Percentiles rank a stretch among this genome's conserved stretches.
These are phyloP conservation scores for Leptestheria dahalacensis DNA, from an alignment of 1,140 invertebrate species.

Conservation along the genomic window DNA sequence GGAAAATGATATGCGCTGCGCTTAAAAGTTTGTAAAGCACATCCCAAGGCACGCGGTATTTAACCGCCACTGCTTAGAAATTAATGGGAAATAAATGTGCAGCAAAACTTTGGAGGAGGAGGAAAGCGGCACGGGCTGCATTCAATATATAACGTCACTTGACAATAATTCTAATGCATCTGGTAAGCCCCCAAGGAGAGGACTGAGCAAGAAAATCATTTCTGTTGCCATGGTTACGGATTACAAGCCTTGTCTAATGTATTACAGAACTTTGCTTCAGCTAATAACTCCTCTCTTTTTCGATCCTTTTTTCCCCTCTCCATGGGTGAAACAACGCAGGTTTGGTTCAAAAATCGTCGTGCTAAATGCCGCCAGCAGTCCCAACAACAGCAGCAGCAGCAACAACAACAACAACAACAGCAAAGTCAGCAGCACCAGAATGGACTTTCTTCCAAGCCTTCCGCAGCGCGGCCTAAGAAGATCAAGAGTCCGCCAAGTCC, in stretches of 20 bases:
- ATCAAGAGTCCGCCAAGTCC: slow-evolving; percentile 16
- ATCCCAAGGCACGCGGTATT: too few species aligned
- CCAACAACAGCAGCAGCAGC: slow-evolving; percentile 18
- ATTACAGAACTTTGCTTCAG: not conserved
- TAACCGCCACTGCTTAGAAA: too few species aligned
- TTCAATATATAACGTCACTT: not conserved
- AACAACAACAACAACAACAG: slow-evolving; percentile 14
- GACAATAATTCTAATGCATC: not conserved
- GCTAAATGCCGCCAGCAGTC: slow-evolving; percentile 24
- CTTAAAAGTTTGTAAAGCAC: not conserved
- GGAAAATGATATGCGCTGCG: too few species aligned
- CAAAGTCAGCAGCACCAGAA: slow-evolving; percentile 15
- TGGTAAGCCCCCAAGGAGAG: not conserved
- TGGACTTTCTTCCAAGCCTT: slow-evolving; percentile 12
- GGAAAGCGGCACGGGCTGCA: not conserved
- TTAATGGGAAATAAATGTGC: too few species aligned
- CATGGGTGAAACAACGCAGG: too few species aligned
- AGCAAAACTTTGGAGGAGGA: too few species aligned
- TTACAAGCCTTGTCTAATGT: not conserved
- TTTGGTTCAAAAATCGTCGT: slow-evolving; percentile 25
- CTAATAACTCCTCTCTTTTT: not conserved
- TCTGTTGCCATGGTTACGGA: not conserved
- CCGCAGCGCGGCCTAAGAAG: slow-evolving; percentile 19
- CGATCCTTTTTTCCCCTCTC: not conserved
- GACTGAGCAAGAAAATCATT: not conserved